These are phyloP conservation scores for Pristionchus entomophagus DNA, from an alignment of 2,888 invertebrate species.

Conservation along the genomic window DNA sequence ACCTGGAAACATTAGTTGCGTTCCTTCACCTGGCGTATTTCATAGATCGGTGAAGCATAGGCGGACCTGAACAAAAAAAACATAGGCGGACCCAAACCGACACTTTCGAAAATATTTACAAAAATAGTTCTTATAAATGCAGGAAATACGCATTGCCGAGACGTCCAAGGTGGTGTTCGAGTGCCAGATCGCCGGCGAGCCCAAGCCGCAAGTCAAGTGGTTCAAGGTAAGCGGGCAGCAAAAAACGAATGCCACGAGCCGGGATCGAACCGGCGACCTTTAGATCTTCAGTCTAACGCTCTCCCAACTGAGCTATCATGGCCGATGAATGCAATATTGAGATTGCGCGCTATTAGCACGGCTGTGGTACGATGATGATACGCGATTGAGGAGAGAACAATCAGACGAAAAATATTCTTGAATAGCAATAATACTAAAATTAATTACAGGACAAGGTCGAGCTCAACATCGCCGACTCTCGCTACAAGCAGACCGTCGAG, in stretches of 20 bases:
- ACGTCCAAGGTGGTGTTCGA: slow-evolving; percentile 80
- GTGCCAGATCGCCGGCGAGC: slow-evolving; percentile 72
- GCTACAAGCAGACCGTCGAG: slow-evolving; percentile 83
- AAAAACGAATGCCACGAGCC: slow-evolving; percentile 61
- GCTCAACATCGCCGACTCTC: slow-evolving; percentile 83
- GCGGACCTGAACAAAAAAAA: too few relatives aligned
- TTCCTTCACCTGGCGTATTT: slow-evolving; percentile 78
- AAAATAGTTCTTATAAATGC: neutral
- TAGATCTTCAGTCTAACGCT: slow-evolving; percentile 75
- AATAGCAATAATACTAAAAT: neutral
- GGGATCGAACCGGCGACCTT: slow-evolving; percentile 73
- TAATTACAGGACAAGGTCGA: slow-evolving; percentile 76
- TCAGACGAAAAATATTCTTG: too few relatives aligned
- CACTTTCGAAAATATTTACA: neutral
- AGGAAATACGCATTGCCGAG: slow-evolving; percentile 44
- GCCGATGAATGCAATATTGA: neutral
- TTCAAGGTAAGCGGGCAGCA: slow-evolving; percentile 82
- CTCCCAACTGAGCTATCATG: slow-evolving; percentile 73
- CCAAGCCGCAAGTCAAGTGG: slow-evolving; percentile 78
- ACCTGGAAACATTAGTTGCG: too few relatives aligned
- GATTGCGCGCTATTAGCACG: neutral
- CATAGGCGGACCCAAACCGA: too few relatives aligned
- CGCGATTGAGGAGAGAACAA: too few relatives aligned
- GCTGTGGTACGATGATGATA: too few relatives aligned
- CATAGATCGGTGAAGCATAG: too few relatives aligned